Evolutionary conservation across 1,140 invertebrate genomes (phyloP).

Genomic region (Brachionus manjavacas): DNA sequence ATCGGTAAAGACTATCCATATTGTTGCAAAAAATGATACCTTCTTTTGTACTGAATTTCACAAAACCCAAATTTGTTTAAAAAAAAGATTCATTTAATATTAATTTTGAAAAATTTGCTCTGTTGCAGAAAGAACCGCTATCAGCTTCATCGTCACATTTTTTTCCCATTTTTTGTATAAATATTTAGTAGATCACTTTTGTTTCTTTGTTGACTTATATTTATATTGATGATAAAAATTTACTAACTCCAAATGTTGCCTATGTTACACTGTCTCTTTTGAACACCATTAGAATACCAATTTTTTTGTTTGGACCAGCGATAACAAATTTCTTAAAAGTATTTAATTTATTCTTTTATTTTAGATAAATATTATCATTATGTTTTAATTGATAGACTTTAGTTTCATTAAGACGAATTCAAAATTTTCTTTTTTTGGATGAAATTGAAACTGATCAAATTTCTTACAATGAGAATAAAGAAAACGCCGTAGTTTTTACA

Average conservation of each 20-base stretch:
- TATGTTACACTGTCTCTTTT: slow-evolving; percentile 96
- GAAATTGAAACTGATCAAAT: slow-evolving; percentile 1
- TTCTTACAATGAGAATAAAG: not conserved
- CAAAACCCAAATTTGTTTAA: no score
- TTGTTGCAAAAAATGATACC: no score
- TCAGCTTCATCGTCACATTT: no score
- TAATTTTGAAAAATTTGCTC: no score
- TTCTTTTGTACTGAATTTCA: no score
- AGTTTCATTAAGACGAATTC: slow-evolving; percentile 1
- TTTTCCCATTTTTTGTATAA: no score
- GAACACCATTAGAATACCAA: slow-evolving; percentile 90
- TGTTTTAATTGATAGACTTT: not conserved
- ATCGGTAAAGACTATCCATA: no score
- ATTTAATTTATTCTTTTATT: not conserved
- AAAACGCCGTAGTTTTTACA: not conserved
- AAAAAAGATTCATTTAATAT: not conserved
- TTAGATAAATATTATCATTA: not conserved
- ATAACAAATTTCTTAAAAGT: slow-evolving; percentile 49
- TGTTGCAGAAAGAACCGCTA: no score
- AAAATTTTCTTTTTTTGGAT: slow-evolving; percentile 26
- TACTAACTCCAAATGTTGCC: slow-evolving; percentile 57
- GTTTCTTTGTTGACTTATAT: slow-evolving; percentile 57
- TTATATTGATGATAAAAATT: slow-evolving; percentile 46
- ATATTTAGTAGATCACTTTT: slow-evolving; percentile 44
- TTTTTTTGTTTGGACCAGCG: slow-evolving; percentile 62